Evolutionary conservation across 1,140 invertebrate species (phyloP).

Genomic region (Ips typographus): DNA sequence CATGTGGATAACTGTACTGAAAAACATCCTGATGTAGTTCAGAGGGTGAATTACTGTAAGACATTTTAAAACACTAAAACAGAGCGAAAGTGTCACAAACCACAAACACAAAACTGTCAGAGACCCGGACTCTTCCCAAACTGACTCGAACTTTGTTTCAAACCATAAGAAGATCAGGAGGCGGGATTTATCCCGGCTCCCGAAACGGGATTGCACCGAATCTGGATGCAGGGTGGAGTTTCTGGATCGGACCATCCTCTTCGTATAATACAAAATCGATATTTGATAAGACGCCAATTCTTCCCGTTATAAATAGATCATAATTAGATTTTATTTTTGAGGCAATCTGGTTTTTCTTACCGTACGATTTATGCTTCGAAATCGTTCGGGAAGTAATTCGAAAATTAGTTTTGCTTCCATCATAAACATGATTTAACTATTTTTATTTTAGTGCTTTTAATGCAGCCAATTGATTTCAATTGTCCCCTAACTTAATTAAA

Average conservation of each 20-base stretch:
- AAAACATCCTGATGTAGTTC: conserved; percentile 39
- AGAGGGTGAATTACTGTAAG: conserved; percentile 39
- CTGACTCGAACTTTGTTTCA: conserved; percentile 16
- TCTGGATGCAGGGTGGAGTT: conserved; percentile 28
- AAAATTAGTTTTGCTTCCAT: too few species aligned
- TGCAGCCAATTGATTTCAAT: too few species aligned
- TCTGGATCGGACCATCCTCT: conserved; percentile 18
- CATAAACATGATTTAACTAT: background rate
- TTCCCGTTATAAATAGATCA: conserved; percentile 14
- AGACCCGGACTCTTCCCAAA: conserved; percentile 34
- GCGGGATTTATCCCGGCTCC: conserved; percentile 26
- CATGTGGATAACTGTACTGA: conserved; percentile 40
- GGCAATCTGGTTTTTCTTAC: background rate
- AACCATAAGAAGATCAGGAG: conserved; percentile 24
- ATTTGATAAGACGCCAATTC: conserved; percentile 18
- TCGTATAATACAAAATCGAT: conserved; percentile 10
- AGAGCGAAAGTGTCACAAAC: conserved; percentile 7
- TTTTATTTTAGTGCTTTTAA: background rate
- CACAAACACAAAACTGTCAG: conserved; percentile 21
- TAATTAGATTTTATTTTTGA: conserved; percentile 17
- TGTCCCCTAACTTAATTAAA: too few species aligned
- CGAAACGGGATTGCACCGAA: conserved; percentile 19
- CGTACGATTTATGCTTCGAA: too few species aligned
- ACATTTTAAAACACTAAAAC: conserved; percentile 29
- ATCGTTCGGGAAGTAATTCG: too few species aligned